Conservation (phyloP, 2,797 vertebrate genomes). For the Cetoscarus ocellatus region DNA sequence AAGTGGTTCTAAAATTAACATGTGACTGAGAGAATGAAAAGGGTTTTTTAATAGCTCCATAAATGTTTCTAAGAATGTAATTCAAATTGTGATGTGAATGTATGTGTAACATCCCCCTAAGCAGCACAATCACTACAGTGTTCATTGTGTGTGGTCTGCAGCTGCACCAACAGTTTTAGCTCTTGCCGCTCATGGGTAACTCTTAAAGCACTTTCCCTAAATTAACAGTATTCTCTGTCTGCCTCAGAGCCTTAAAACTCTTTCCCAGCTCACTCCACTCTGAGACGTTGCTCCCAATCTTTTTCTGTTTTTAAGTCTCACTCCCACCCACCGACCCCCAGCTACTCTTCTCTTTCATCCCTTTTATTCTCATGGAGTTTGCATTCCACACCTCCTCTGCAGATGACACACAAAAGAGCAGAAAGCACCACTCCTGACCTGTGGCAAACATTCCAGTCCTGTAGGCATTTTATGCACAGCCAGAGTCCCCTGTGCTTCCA, state of each 20-base stretch:
- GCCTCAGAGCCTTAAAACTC: slow-evolving; percentile 25
- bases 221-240: slow-evolving; percentile 28
- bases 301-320: slow-evolving; percentile 38
- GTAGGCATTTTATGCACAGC: slow-evolving; percentile 51
- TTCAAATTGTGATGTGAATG: slow-evolving; percentile 23
- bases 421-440: slow-evolving; percentile 79
- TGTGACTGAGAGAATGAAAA: neutral
- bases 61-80: slow-evolving; percentile 5
- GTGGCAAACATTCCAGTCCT: slow-evolving; percentile 84
- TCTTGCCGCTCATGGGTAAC: slow-evolving; percentile 4
- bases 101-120: slow-evolving; percentile 19
- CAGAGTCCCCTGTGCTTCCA: slow-evolving; percentile 46
- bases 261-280: slow-evolving; percentile 34
- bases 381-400: slow-evolving; percentile 87
- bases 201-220: slow-evolving; percentile 40
- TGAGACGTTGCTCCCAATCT: slow-evolving; percentile 41
- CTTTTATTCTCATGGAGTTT: slow-evolving; percentile 82
- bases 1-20: too few species aligned
- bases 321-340: slow-evolving; percentile 46
- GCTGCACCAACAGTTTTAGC: slow-evolving; percentile 47
- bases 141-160: slow-evolving; percentile 45
- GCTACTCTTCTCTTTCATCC: slow-evolving; percentile 54
- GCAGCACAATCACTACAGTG: slow-evolving; percentile 14
- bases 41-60: neutral
- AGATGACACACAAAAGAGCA: slow-evolving; percentile 84